phyloP scores from a whole-genome alignment of 2,797 vertebrate genomes.

The Parotocinclus haroldoi region DNA sequence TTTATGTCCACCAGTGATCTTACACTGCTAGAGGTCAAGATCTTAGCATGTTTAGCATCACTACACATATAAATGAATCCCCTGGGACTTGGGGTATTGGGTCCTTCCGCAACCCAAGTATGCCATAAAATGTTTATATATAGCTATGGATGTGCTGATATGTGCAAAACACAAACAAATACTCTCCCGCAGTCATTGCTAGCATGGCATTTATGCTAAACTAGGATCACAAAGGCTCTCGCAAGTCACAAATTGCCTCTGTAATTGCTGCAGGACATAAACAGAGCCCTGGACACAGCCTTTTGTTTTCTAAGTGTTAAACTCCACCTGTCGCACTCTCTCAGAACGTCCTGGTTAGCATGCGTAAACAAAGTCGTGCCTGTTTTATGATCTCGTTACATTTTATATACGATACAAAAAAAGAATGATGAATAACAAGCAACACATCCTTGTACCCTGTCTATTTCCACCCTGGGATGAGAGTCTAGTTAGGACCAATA shows the following conservation, averaged over 20 bases:
- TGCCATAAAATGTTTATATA: slow-evolving; percentile 37
- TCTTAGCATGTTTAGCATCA: slow-evolving; percentile 10
- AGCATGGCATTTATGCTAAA: slow-evolving; percentile 42
- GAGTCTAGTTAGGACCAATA: slow-evolving; percentile 38
- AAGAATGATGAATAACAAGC: slow-evolving; percentile 12
- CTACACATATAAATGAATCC: slow-evolving; percentile 36
- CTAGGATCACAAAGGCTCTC: slow-evolving; percentile 42
- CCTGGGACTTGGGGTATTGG: slow-evolving; percentile 37
- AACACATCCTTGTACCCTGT: slow-evolving; percentile 6
- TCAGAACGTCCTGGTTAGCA: slow-evolving; percentile 2
- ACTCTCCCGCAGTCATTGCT: slow-evolving; percentile 29
- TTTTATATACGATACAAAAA: neutral
- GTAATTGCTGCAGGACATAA: slow-evolving; percentile 36
- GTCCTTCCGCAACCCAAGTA: slow-evolving; percentile 18
- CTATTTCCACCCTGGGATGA: slow-evolving; percentile 9
- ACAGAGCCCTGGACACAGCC: slow-evolving; percentile 24
- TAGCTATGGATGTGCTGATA: slow-evolving; percentile 24
- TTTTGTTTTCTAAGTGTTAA: slow-evolving; percentile 12
- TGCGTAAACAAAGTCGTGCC: too few species aligned
- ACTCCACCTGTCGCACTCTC: slow-evolving; percentile 30
- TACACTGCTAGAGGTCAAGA: slow-evolving; percentile 4
- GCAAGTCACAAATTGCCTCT: slow-evolving; percentile 27
- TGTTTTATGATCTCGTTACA: neutral
- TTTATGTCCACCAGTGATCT: slow-evolving; percentile 35
- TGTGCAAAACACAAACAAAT: slow-evolving; percentile 6